Evolutionary conservation across 2,797 vertebrate species (phyloP), one percentile per base, ranked within the genome.

Genomic region (Glossophaga mutica): DNA sequence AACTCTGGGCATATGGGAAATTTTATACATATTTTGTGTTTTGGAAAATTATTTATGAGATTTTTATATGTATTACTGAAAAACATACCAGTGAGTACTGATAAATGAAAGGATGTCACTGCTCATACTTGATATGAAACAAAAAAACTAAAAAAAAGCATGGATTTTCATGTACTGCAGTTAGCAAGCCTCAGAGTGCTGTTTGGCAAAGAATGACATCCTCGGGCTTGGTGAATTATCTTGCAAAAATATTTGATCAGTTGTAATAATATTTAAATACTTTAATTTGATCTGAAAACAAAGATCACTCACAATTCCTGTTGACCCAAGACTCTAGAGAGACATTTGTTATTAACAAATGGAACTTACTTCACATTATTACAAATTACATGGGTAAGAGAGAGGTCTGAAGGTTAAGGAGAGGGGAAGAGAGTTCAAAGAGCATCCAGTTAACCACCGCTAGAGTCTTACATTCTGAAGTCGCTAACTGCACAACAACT

Each of bases 261-360:
- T 93, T 95, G 42, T 90, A 96, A 96, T 96, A 96, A 95, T 85
- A 95, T 94, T 94, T 97, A 94, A 95, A 93, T 95, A 90, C 46
- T 57, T 96, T 89, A 91, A 95, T 90, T 97, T 94, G 77, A 96
- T 93, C 59, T 73, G 16, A 62, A 92, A 90, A 90, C 65, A 88
- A 11, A 94, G 55, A 93, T 87, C 48, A 87, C 16, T 90, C 67
- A 59, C 26, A 91, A 55, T 87, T 96, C 94, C 62, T 77, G 11
- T 48, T 97, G 65, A 92, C 10, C 73, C 50, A 96, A 95, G 67
- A 52, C 76, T 87, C 4, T 65, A 91, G 57, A 44, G 52, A 89
- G 39, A 93, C 24, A 37, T 76, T 70, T 82, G 22, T 68, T 95
- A 42, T 65, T 92, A 90, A 94, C 34, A 86, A 76, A 67, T 78